Conservation (phyloP, 1,140 invertebrate genomes). For the Tetramorium parvispinum region DNA sequence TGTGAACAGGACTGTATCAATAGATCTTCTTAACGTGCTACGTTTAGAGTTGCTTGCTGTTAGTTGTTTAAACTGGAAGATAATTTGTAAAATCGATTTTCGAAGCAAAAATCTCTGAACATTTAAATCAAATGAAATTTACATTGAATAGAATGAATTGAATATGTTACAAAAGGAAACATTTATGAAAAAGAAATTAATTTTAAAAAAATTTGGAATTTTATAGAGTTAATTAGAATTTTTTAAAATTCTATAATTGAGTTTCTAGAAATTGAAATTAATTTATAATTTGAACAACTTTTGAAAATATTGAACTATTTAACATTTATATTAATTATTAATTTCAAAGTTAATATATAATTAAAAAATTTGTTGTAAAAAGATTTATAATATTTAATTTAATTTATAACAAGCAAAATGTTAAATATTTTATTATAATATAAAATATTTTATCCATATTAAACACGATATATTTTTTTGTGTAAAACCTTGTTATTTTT, state of each 20-base stretch:
- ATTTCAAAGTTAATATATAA: not conserved
- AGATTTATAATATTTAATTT: not conserved
- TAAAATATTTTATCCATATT: not conserved
- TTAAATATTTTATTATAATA: not conserved
- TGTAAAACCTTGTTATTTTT: not conserved
- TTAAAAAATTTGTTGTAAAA: not conserved
- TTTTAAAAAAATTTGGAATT: not conserved
- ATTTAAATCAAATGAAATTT: not conserved
- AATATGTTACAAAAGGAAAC: not conserved
- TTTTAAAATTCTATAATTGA: not conserved
- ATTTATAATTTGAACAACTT: not conserved
- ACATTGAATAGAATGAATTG: not conserved
- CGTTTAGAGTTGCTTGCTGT: not conserved
- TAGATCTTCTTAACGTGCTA: not conserved
- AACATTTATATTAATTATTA: not conserved
- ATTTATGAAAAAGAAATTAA: not conserved
- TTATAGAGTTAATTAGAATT: not conserved
- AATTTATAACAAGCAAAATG: not conserved
- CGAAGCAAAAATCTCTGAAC: not conserved
- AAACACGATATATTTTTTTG: not conserved
- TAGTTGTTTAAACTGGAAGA: not conserved
- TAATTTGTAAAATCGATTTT: not conserved
- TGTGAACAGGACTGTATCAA: constrained; percentile 58
- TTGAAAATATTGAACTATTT: not conserved
- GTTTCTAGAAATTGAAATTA: not conserved